phyloP scores from a whole-genome alignment of 2,797 vertebrate species.

The Hippoglossus hippoglossus region DNA sequence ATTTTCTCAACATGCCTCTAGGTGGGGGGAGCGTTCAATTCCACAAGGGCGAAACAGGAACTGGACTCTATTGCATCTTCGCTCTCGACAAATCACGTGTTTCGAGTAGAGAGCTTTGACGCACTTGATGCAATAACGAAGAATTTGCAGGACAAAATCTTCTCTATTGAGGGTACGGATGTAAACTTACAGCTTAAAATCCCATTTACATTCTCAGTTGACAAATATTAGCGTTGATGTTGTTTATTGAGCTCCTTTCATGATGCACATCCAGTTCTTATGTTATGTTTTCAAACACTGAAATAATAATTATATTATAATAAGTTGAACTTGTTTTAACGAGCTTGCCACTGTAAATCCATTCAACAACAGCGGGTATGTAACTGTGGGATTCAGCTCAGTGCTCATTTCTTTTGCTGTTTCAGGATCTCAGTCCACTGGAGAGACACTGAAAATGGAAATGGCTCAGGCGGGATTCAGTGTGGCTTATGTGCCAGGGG shows the following conservation, averaged over 20 bases:
- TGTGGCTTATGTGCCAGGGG: slow-evolving; percentile 54
- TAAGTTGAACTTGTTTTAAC: too few relatives aligned
- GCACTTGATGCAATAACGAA: slow-evolving; percentile 66
- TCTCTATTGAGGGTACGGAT: slow-evolving; percentile 80
- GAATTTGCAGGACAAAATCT: slow-evolving; percentile 75
- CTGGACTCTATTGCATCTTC: slow-evolving; percentile 69
- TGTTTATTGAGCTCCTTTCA: not conserved
- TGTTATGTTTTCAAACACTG: too few relatives aligned
- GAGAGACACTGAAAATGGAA: slow-evolving; percentile 75
- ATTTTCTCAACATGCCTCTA: slow-evolving; percentile 19
- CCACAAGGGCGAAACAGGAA: rapidly evolving
- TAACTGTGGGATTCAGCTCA: not conserved
- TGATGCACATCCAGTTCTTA: not conserved
- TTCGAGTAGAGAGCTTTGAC: slow-evolving; percentile 65
- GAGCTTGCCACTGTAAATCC: too few relatives aligned
- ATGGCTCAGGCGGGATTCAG: slow-evolving; percentile 83
- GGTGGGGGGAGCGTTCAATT: slow-evolving; percentile 57
- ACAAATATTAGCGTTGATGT: not conserved
- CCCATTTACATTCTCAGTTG: not conserved
- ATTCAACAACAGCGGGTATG: too few relatives aligned
- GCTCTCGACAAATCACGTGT: slow-evolving; percentile 37
- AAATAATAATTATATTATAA: not conserved
- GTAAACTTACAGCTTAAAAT: not conserved
- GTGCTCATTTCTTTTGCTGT: slow-evolving; percentile 8
- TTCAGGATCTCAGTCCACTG: slow-evolving; percentile 75